Evolutionary conservation across 2,113 vertebrate genomes (phyloP).

Genomic region (Microcebus griseorufus): DNA sequence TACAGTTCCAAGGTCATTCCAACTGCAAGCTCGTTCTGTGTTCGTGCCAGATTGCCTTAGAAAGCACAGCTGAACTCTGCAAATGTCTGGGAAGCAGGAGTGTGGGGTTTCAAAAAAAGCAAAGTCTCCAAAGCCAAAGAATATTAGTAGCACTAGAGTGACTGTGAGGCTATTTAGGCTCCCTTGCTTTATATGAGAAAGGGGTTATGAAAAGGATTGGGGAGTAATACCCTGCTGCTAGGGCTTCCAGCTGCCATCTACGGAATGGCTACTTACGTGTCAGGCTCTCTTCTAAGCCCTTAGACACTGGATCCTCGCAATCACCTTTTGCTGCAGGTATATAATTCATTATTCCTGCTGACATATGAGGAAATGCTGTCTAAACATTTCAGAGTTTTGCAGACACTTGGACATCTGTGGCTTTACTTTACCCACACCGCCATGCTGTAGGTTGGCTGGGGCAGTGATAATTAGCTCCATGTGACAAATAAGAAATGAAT

Average conservation of each 20-base stretch:
- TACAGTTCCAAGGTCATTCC: background rate
- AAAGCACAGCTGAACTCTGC: background rate
- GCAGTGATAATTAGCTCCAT: background rate
- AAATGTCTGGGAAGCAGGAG: background rate
- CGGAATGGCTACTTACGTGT: background rate
- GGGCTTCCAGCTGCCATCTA: background rate
- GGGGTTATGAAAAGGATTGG: background rate
- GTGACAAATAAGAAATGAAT: constrained; percentile 25
- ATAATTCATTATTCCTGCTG: background rate
- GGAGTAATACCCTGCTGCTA: background rate
- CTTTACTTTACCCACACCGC: background rate
- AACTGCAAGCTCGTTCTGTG: background rate
- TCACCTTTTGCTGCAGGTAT: background rate
- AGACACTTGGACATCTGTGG: background rate
- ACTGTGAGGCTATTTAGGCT: background rate
- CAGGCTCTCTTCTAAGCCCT: background rate
- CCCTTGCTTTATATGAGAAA: background rate
- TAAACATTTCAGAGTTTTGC: background rate
- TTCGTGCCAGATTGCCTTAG: background rate
- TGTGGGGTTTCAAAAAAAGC: background rate
- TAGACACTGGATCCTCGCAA: background rate
- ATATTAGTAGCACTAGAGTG: background rate
- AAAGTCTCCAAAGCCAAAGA: background rate
- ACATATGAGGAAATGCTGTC: background rate
- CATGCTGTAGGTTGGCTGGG: background rate